These are phyloP conservation scores for Cacoxenus indagator DNA, from an alignment of 2,888 invertebrate genomes.

Conservation along the genomic window DNA sequence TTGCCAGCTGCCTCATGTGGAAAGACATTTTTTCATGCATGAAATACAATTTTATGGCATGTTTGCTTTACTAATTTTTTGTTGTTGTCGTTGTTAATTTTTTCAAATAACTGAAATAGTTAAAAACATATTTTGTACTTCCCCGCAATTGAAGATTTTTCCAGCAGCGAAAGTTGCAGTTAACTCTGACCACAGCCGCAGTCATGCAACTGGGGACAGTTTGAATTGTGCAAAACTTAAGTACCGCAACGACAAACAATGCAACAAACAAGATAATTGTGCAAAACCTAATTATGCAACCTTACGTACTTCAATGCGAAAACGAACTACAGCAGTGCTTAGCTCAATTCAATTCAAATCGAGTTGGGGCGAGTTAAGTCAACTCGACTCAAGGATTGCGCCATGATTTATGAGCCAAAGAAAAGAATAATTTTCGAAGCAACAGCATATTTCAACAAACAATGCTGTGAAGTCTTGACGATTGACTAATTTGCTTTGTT, in stretches of 20 bases:
- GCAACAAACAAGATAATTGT: background rate
- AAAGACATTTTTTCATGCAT: conserved; percentile 2
- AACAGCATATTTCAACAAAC: background rate
- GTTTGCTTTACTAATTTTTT: conserved; percentile 12
- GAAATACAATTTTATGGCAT: conserved; percentile 26
- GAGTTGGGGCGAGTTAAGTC: background rate
- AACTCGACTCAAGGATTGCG: conserved; percentile 3
- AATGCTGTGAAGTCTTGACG: background rate
- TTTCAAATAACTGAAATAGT: background rate
- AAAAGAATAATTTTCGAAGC: background rate
- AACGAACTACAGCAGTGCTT: background rate
- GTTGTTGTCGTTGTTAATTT: conserved; percentile 11
- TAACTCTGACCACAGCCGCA: background rate
- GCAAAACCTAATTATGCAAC: conserved; percentile 5
- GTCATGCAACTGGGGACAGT: background rate
- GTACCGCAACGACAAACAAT: background rate
- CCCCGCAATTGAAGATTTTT: background rate
- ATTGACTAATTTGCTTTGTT: conserved; percentile 9
- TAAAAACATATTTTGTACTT: no score
- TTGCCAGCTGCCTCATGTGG: background rate
- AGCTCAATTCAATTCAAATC: background rate
- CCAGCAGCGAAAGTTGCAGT: background rate
- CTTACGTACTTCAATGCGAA: background rate
- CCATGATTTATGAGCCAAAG: background rate
- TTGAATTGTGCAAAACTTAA: background rate